phyloP scores from a whole-genome alignment of 2,113 vertebrate species.

The Catagonus wagneri region DNA sequence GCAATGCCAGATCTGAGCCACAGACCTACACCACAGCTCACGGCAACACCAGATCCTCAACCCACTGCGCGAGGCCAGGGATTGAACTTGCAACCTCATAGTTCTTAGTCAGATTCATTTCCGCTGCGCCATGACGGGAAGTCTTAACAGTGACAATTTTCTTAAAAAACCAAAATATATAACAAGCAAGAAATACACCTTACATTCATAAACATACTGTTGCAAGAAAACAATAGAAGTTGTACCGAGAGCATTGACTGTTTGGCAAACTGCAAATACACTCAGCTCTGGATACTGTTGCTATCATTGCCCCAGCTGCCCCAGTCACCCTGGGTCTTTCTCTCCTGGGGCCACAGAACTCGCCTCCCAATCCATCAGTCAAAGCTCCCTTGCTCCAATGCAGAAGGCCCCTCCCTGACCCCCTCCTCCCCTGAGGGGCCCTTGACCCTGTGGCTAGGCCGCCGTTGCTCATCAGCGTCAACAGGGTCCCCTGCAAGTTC shows the following conservation, averaged over 20 bases:
- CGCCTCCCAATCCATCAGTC: not conserved
- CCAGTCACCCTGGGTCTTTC: not conserved
- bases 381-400: not conserved
- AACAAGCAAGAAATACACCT: not conserved
- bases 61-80: no score
- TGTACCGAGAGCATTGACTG: not conserved
- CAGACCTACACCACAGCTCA: no score
- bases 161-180: not conserved
- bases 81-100: no score
- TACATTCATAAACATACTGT: not conserved
- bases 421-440: no score
- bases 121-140: no score
- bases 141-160: not conserved
- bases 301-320: rapidly evolving
- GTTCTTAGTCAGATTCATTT: no score
- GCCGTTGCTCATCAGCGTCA: not conserved
- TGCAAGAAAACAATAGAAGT: not conserved
- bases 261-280: not conserved
- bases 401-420: not conserved
- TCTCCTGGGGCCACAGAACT: not conserved
- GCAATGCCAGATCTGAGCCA: no score
- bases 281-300: rapidly evolving
- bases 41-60: no score
- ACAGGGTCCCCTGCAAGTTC: not conserved
- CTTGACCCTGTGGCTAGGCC: not conserved